Base-by-base conservation (phyloP, 2,888 invertebrate species). In the Latrodectus hesperus region DNA sequence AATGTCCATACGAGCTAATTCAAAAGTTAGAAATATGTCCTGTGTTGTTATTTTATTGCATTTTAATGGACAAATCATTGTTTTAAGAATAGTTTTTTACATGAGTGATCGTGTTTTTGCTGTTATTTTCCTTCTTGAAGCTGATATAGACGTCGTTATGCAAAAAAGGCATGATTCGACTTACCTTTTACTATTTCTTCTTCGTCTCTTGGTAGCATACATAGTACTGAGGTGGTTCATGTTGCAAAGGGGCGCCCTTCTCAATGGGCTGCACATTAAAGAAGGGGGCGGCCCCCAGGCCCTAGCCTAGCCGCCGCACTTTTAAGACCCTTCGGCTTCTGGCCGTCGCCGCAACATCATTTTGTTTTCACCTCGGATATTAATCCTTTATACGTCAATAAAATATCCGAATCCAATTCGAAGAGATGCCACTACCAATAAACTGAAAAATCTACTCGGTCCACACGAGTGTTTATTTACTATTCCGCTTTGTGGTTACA, bases 161-260 rank as follows among this genome's bases (percentile, higher is more conserved):
- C n/a, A 22, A 22, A 38, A 38, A 38, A 38, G 4, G 38, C 38
- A 38, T 38, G 38, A 38, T 38, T 38, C 2, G 38, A 38, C 38
- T 38, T 93, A 98, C 98, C 98, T 98, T 94, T 98, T 98, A 90
- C 98, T 98, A 93, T 98, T 98, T 92, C 98, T 94, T 91, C 98
- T 94, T 92, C 98, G 94, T 92, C 98, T 94, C 94, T 98, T 98
- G 91, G 98, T 98, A 91, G 98, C 98, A 93, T 98, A 98, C 92
- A 98, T 98, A 91, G 98, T 98, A 91, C 97, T 97, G 91, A 98
- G 95, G 93, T 97, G 97, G 94, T 96, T 97, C 95, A 96, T 95
- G 65, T n/a, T 88, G 79, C 74, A 65, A 17, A 74, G 76, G 51
- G 77, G 77, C 82, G 82, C 65, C 68, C 82, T 67, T 68, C 68